Conservation (phyloP, 1,140 invertebrate species). For the Lasioglossum baleicum region DNA sequence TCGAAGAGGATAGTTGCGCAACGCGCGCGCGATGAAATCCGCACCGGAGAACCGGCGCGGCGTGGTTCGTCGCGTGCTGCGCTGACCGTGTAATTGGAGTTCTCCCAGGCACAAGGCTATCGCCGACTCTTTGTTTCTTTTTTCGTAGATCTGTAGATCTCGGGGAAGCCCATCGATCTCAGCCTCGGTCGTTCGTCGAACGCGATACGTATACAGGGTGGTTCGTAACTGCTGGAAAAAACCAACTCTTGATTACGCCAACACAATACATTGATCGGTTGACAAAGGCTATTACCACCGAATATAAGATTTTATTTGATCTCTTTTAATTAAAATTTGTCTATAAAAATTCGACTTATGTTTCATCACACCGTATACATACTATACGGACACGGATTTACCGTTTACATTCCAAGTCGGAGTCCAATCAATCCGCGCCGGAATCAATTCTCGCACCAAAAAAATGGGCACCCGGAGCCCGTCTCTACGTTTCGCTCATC, state of each 20-base stretch:
- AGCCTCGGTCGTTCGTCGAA: neutral
- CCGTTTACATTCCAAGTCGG: no score
- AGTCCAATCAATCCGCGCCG: no score
- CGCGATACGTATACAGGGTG: neutral
- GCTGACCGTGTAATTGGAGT: constrained; percentile 32
- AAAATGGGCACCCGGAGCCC: no score
- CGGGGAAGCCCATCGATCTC: neutral
- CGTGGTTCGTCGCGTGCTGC: constrained; percentile 13
- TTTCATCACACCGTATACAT: no score
- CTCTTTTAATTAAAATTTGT: no score
- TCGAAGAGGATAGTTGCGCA: constrained; percentile 15
- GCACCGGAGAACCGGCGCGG: neutral
- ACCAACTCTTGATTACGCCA: neutral
- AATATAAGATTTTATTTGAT: no score
- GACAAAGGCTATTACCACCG: no score
- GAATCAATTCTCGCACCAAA: neutral
- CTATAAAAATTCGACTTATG: no score
- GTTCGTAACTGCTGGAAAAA: constrained; percentile 33
- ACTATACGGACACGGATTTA: neutral
- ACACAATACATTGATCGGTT: no score
- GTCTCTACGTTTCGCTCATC: neutral
- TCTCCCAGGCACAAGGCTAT: constrained; percentile 15
- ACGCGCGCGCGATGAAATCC: constrained; percentile 14
- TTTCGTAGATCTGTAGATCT: neutral
- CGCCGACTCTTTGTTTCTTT: neutral